Evolutionary conservation across 2,113 vertebrate genomes (phyloP).

Genomic region (Gymnarchus niloticus): DNA sequence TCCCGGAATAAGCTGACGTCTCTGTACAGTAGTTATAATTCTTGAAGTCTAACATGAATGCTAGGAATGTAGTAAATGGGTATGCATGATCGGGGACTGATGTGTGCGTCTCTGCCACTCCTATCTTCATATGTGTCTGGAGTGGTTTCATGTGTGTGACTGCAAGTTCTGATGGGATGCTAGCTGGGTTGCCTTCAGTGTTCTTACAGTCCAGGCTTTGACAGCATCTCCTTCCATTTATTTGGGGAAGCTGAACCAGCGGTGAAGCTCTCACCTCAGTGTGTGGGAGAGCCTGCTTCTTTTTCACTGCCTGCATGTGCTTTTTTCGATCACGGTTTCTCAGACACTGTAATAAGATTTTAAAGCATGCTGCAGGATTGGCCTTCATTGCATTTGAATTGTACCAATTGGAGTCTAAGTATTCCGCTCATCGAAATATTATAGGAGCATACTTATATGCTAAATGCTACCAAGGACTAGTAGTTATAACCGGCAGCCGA

Average conservation of each 20-base stretch:
- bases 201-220: slow-evolving; percentile 44
- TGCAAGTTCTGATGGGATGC: not conserved
- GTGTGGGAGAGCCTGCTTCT: not conserved
- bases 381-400: not conserved
- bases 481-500: not conserved
- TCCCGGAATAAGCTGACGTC: slow-evolving; percentile 47
- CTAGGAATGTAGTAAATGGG: slow-evolving; percentile 49
- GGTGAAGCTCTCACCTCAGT: slow-evolving; percentile 39
- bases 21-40: slow-evolving; percentile 47
- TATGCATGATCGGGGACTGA: not conserved
- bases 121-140: not conserved
- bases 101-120: not conserved
- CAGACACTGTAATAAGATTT: not conserved
- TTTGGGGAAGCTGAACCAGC: slow-evolving; percentile 56
- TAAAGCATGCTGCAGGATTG: no score
- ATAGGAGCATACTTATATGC: not conserved
- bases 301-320: not conserved
- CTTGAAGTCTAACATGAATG: slow-evolving; percentile 36
- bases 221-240: slow-evolving; percentile 52
- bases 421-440: not conserved
- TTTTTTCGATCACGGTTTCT: not conserved
- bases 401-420: no score
- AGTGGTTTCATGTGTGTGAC: not conserved
- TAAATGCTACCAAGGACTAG: not conserved
- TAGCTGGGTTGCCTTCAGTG: not conserved